These are phyloP conservation scores for Dicrostonyx torquatus DNA, from an alignment of 2,797 vertebrate species.

Conservation along the genomic window DNA sequence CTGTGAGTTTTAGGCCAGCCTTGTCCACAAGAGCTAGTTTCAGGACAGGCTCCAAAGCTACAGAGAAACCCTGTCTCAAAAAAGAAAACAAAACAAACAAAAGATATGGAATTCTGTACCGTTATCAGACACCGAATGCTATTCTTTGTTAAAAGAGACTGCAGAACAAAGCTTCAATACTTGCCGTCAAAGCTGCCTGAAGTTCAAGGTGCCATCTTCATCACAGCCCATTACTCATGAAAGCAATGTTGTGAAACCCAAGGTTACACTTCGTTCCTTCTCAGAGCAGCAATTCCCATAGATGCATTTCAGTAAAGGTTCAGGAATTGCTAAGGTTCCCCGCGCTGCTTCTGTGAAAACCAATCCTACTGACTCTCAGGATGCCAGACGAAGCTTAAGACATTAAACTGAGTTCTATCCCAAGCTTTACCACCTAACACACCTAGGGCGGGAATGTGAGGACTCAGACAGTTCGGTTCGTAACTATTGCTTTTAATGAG, in stretches of 20 bases:
- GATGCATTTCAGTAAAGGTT: conserved; percentile 50
- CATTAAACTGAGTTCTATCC: conserved; percentile 71
- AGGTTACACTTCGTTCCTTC: neutral
- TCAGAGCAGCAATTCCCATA: neutral
- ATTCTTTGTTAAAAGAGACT: conserved; percentile 22
- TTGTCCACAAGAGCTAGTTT: no score
- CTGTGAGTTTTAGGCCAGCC: no score
- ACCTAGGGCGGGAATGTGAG: conserved; percentile 62
- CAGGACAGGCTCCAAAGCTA: no score
- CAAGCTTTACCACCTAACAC: neutral
- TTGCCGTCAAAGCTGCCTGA: conserved; percentile 55
- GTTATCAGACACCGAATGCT: conserved; percentile 14
- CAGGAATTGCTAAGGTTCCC: conserved; percentile 63
- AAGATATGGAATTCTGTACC: neutral
- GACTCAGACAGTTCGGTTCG: conserved; percentile 28
- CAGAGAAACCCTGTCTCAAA: no score
- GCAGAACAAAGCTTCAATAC: conserved; percentile 38
- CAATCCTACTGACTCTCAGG: conserved; percentile 74
- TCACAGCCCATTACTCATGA: neutral
- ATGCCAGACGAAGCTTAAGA: conserved; percentile 79
- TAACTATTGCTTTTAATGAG: conserved; percentile 36
- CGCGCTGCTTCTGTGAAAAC: conserved; percentile 76
- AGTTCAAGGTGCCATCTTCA: conserved; percentile 55
- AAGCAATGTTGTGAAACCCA: conserved; percentile 39
- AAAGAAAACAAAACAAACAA: no score